A percentile compares a stretch with the other conserved stretches of the same genome.
phyloP scores from a whole-genome alignment of 1,140 invertebrate genomes.

The Drosophila prosaltans region DNA sequence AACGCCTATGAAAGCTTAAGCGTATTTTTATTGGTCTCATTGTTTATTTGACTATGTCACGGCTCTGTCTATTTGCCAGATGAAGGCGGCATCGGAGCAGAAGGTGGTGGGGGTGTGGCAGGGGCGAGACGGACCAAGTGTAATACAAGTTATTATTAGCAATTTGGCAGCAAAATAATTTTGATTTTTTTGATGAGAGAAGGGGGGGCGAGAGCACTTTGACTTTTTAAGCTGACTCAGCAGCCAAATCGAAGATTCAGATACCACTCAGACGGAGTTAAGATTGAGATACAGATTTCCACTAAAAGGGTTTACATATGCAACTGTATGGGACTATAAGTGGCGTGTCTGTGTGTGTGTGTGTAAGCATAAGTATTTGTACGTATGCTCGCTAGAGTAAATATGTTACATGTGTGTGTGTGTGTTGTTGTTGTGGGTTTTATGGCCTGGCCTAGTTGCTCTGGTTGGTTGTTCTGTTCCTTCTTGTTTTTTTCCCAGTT shows the following conservation, averaged over 20 bases:
- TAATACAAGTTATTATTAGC: conserved; percentile 81
- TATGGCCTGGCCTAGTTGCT: conserved; percentile 65
- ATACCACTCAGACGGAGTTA: neutral
- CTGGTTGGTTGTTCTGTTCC: neutral
- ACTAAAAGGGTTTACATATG: conserved; percentile 49
- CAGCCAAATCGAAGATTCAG: conserved; percentile 16
- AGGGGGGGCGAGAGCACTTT: conserved; percentile 4
- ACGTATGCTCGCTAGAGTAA: neutral
- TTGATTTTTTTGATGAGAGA: conserved; percentile 67
- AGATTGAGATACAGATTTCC: neutral
- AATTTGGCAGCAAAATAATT: conserved; percentile 78
- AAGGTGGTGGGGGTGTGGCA: neutral
- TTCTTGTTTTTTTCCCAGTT: conserved; percentile 17
- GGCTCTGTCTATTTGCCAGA: conserved; percentile 46
- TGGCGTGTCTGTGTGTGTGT: neutral
- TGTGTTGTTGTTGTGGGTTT: conserved; percentile 33
- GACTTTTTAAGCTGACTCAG: conserved; percentile 38
- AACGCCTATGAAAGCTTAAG: conserved; percentile 82
- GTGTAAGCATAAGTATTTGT: neutral
- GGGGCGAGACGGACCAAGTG: conserved; percentile 37
- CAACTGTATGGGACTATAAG: conserved; percentile 1
- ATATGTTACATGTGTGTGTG: conserved; percentile 1
- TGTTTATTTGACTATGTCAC: conserved; percentile 81
- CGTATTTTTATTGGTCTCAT: conserved; percentile 81
- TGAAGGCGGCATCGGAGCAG: neutral